Base-by-base conservation (phyloP, 2,888 invertebrate genomes). In the Cataglyphis livida region DNA sequence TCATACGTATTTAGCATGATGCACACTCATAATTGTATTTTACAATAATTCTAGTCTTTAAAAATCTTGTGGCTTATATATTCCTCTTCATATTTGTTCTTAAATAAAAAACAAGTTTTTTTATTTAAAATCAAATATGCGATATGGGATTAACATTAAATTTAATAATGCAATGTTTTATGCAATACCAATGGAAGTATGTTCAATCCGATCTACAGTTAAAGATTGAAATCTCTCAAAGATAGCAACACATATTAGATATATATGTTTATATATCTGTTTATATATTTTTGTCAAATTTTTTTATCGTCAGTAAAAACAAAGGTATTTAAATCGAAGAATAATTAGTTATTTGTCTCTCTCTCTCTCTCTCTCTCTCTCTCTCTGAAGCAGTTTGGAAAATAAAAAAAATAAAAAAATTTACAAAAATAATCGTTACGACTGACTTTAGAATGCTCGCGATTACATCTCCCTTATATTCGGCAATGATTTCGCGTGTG, bases 321-420 rank as follows among this genome's bases (percentile, higher is more conserved):
- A 54, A n/a, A 81, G 74, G 79, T 81, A 81, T 81, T 85, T 79
- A 84, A 81, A 59, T 70, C 61, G 57, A 70, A 59, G 71, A 28
- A 74, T 74, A 79, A 83, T 85, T 82, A 75, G 70, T 85, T 83
- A 81, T 81, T 71, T 71, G 71, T 85, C 0, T 64, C 48, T 82
- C 54, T 38, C 44, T 41, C 38, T 38, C 9, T 38, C 38, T 38
- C 38, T 38, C 38, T 38, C 38, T 38, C 38, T 38, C 10, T 38
- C 38, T 38, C 38, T 38, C 9, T 38, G 61, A 62, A n/a, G 1
- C 44, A 57, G 18, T 38, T 64, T 51, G 57, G 59, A 41, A 15
- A 51, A 1, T 6, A 61, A 18, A 59, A 32, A 59, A 28, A 76
- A 75, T 68, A 84, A 28, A 76, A 75, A 62, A 84, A 84, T 68